Evolutionary conservation across 2,797 vertebrate genomes (phyloP).

Genomic region (Percopsis omiscomaycus): DNA sequence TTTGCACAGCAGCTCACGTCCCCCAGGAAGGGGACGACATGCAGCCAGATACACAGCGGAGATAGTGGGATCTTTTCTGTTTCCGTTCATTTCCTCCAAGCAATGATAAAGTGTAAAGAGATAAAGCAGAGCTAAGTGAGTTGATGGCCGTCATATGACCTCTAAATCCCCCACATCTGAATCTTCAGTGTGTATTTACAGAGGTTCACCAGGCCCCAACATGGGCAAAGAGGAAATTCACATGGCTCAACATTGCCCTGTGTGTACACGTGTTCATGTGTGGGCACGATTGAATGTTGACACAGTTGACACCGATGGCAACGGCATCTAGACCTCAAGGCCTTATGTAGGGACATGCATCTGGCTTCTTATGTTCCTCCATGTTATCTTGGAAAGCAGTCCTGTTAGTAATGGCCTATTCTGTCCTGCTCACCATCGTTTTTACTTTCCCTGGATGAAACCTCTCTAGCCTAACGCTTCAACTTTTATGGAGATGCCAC

Average conservation of each 20-base stretch:
- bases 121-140: conserved; percentile 1
- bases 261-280: neutral
- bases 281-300: neutral
- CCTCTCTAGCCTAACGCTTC: conserved; percentile 2
- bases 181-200: neutral
- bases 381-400: conserved; percentile 1
- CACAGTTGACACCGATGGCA: conserved; percentile 4
- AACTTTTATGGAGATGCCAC: neutral
- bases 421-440: conserved; percentile 8
- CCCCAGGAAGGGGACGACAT: conserved; percentile 56
- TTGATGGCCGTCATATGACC: conserved; percentile 26
- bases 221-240: neutral
- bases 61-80: conserved; percentile 34
- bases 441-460: conserved; percentile 5
- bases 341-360: conserved; percentile 31
- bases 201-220: neutral
- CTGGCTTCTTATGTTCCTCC: conserved; percentile 20
- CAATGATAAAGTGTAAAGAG: conserved; percentile 17
- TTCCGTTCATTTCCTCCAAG: conserved; percentile 42
- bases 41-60: conserved; percentile 34
- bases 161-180: neutral
- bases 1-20: conserved; percentile 47
- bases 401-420: neutral
- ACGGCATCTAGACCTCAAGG: conserved; percentile 15
- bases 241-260: neutral